Evolutionary conservation across 2,113 vertebrate genomes (phyloP).

Genomic region (Ptyas mucosa): DNA sequence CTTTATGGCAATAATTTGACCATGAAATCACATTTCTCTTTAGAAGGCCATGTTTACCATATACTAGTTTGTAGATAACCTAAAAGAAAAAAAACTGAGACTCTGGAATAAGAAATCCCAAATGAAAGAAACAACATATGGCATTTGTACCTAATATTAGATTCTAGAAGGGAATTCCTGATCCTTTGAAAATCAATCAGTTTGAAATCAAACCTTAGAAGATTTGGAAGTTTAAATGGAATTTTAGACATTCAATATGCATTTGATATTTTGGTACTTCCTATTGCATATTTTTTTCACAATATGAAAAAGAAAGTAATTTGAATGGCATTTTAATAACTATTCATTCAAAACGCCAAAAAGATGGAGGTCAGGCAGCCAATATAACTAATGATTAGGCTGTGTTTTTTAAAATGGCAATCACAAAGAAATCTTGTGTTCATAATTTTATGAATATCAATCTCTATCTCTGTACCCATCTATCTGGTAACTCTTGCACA

Average conservation of each 20-base stretch:
- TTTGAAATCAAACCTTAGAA: not conserved
- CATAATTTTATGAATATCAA: not conserved
- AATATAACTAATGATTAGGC: not conserved
- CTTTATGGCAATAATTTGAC: constrained; percentile 4
- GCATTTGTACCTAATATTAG: not conserved
- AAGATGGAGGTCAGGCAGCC: not conserved
- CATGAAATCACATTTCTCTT: constrained; percentile 2
- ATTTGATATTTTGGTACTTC: not conserved
- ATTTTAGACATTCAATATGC: not conserved
- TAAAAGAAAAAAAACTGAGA: not conserved
- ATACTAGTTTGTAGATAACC: not conserved
- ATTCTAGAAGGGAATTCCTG: not conserved
- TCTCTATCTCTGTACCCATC: not conserved
- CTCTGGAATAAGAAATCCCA: not conserved
- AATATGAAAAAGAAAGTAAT: not conserved
- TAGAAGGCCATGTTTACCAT: not conserved
- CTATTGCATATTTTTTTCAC: not conserved
- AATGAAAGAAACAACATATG: not conserved
- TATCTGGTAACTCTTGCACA: not conserved
- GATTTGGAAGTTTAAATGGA: not conserved
- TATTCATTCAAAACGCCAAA: not conserved
- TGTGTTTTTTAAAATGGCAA: not conserved
- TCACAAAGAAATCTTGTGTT: not conserved
- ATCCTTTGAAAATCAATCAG: not conserved
- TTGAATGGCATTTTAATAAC: not conserved